A percentile compares a stretch with the other conserved stretches of the same genome.
phyloP scores from a whole-genome alignment of 2,888 invertebrate genomes.

The Fragum sueziense region DNA sequence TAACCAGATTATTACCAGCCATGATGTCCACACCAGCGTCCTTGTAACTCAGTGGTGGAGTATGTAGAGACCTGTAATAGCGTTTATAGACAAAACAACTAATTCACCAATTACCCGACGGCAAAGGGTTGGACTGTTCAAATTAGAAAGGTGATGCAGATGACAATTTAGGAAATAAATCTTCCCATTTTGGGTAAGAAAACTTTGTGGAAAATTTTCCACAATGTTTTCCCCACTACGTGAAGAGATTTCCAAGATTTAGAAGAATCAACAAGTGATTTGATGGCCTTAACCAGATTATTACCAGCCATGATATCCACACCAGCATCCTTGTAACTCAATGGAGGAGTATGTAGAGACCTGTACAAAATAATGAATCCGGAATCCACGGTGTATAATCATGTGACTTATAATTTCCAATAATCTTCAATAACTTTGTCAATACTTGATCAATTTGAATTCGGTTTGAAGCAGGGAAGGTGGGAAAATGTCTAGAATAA shows the following conservation, averaged over 20 bases:
- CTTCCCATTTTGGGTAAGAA: too few species aligned
- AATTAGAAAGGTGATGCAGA: neutral
- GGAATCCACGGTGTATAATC: too few species aligned
- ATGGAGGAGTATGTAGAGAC: constrained; percentile 56
- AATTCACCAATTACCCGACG: too few species aligned
- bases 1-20: constrained; percentile 94
- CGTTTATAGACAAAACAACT: too few species aligned
- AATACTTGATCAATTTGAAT: too few species aligned
- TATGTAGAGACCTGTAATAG: constrained; percentile 50
- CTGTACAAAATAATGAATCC: constrained; percentile 30
- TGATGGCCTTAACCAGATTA: constrained; percentile 90
- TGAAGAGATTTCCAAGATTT: constrained; percentile 82
- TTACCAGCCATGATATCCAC: constrained; percentile 98
- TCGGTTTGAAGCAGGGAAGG: too few species aligned
- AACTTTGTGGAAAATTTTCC: too few species aligned
- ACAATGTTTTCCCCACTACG: too few species aligned
- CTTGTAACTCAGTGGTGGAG: constrained; percentile 88
- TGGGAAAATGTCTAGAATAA: too few species aligned
- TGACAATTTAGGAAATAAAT: neutral
- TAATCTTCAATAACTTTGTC: too few species aligned
- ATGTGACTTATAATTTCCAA: too few species aligned
- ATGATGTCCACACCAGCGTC: constrained; percentile 94
- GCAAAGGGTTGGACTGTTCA: too few species aligned
- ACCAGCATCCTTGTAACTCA: constrained; percentile 93
- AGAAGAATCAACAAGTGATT: constrained; percentile 91